Conservation (phyloP, 2,797 vertebrate genomes). For the Thalassophryne amazonica region DNA sequence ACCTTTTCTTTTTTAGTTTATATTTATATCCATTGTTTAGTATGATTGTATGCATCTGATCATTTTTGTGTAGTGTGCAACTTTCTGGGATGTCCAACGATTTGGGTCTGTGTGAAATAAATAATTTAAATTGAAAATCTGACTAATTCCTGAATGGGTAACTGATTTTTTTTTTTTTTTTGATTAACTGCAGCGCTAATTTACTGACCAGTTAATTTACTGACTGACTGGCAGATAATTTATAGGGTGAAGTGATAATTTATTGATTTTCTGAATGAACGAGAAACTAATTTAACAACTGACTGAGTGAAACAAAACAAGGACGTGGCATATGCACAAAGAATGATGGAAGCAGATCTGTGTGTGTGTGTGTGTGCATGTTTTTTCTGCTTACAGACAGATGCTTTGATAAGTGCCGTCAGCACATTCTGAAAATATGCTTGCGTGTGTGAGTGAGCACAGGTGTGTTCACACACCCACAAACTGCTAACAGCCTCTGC, state of each 20-base stretch:
- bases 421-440: conserved; percentile 31
- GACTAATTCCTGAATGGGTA: conserved; percentile 26
- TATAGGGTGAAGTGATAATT: conserved; percentile 43
- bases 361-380: neutral
- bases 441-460: neutral
- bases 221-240: conserved; percentile 43
- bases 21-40: no score
- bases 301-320: conserved; percentile 29
- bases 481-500: conserved; percentile 13
- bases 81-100: no score
- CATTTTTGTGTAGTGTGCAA: no score
- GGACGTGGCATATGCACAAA: neutral
- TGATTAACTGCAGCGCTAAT: conserved; percentile 4
- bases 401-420: conserved; percentile 33
- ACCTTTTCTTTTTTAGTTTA: no score
- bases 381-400: conserved; percentile 26
- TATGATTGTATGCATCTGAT: no score
- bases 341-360: neutral
- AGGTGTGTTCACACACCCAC: neutral
- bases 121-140: conserved; percentile 40
- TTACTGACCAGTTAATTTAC: conserved; percentile 44
- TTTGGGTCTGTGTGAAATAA: no score
- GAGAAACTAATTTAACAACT: conserved; percentile 44
- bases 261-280: conserved; percentile 50
- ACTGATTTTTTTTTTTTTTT: conserved; percentile 42